phyloP scores from a whole-genome alignment of 2,113 vertebrate species.

The Cygnus atratus region DNA sequence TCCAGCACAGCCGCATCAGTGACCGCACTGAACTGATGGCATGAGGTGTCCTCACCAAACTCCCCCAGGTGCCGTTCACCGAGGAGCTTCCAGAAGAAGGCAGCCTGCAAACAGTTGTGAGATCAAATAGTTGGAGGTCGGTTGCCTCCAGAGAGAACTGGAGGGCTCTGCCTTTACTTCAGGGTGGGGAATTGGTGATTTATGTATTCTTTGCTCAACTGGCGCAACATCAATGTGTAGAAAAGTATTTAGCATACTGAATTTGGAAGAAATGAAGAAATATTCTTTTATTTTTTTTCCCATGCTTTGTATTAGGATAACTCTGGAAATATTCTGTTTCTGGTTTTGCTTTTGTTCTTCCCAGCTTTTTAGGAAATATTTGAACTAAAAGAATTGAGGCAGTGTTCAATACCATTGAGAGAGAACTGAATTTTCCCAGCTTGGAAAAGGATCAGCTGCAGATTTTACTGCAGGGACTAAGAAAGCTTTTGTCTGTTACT shows the following conservation, averaged over 20 bases:
- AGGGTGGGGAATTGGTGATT: background rate
- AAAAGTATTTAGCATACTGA: background rate
- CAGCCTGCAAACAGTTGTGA: background rate
- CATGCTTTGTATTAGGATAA: slow-evolving; percentile 16
- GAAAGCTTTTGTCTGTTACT: background rate
- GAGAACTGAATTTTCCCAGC: background rate
- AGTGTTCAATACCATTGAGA: background rate
- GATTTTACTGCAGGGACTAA: background rate
- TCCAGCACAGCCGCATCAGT: background rate
- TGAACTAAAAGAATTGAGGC: background rate
- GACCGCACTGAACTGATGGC: rapidly evolving
- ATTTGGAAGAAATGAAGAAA: background rate
- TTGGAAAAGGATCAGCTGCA: background rate
- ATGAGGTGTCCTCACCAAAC: background rate
- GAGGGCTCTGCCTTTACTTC: background rate
- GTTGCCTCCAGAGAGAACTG: background rate
- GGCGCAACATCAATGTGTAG: background rate
- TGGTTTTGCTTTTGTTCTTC: slow-evolving; percentile 46
- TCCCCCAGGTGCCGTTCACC: background rate
- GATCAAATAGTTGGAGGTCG: background rate
- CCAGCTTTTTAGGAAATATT: slow-evolving; percentile 24
- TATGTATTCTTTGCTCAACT: background rate
- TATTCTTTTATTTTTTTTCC: background rate
- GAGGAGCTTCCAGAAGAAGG: background rate
- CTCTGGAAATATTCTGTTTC: slow-evolving; percentile 26